Conservation (phyloP, 2,888 invertebrate species). For the Syritta pipiens region DNA sequence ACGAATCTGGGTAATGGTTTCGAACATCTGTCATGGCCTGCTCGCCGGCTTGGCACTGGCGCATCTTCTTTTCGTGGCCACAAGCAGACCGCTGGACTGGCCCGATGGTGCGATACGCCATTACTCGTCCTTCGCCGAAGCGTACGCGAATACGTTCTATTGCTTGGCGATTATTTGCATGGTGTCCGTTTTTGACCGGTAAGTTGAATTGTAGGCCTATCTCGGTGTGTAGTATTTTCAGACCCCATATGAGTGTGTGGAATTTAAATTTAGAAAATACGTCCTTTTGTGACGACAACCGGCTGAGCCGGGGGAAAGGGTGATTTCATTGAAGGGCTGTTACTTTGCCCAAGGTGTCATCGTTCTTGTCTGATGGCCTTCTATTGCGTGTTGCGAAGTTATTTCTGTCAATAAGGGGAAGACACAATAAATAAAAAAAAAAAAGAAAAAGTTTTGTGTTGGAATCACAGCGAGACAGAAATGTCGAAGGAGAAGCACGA, state of each 20-base stretch:
- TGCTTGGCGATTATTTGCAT: conserved; percentile 81
- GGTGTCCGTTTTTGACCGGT: conserved; percentile 82
- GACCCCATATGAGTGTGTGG: not conserved
- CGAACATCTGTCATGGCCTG: conserved; percentile 81
- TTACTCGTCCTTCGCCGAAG: conserved; percentile 78
- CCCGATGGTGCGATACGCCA: conserved; percentile 76
- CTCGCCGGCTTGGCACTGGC: conserved; percentile 81
- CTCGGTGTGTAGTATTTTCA: too few species aligned
- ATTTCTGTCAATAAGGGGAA: too few species aligned
- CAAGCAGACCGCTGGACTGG: conserved; percentile 78
- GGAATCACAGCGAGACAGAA: too few species aligned
- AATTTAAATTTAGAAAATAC: conserved; percentile 8
- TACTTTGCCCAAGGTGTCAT: conserved; percentile 8
- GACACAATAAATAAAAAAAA: too few species aligned
- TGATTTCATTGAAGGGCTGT: conserved; percentile 24
- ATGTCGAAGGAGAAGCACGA: too few species aligned
- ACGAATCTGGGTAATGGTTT: conserved; percentile 81
- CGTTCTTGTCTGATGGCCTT: conserved; percentile 4
- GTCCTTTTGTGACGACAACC: not conserved
- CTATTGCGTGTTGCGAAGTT: conserved; percentile 15
- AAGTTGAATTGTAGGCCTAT: conserved; percentile 71
- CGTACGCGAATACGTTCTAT: conserved; percentile 80
- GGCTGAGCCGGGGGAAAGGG: too few species aligned
- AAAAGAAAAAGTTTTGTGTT: too few species aligned
- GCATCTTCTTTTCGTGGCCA: conserved; percentile 78